Percentiles rank a stretch among this genome's conserved stretches.
phyloP scores from a whole-genome alignment of 2,888 invertebrate genomes.

The Luperina testacea region DNA sequence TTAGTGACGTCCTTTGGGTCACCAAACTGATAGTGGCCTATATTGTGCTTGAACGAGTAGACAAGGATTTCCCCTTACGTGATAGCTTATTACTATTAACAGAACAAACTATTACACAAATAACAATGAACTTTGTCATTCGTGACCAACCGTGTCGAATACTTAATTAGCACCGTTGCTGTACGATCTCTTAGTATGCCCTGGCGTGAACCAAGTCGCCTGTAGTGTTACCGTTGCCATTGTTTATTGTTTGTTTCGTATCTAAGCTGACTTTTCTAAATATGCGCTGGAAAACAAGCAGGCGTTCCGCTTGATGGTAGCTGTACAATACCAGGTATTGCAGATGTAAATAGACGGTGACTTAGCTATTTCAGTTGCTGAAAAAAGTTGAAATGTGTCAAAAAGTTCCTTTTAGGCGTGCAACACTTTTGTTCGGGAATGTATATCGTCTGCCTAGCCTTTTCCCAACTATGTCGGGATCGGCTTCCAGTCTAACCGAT shows the following conservation, averaged over 20 bases:
- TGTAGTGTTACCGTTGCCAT: constrained; percentile 17
- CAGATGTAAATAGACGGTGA: not conserved
- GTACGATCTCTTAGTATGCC: not conserved
- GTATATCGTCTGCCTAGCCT: not conserved
- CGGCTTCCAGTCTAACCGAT: too few relatives aligned
- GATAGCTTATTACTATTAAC: constrained; percentile 26
- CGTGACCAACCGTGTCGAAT: constrained; percentile 25
- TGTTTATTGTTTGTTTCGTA: constrained; percentile 9
- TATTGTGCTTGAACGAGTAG: constrained; percentile 14
- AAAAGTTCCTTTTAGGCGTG: not conserved
- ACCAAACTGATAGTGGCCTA: not conserved
- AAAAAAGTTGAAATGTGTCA: not conserved
- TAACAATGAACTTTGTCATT: constrained; percentile 35
- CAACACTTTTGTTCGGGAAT: not conserved
- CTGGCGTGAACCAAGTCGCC: not conserved
- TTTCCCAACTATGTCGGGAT: too few relatives aligned
- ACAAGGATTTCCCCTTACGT: constrained; percentile 42
- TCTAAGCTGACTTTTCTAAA: not conserved
- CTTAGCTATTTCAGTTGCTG: not conserved
- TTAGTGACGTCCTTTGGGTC: constrained; percentile 7
- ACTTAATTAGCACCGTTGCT: constrained; percentile 5
- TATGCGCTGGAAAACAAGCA: not conserved
- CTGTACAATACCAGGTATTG: not conserved
- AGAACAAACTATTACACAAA: constrained; percentile 24
- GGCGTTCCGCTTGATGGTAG: not conserved